phyloP scores from a whole-genome alignment of 30 jellyfish, hydroid and myxozoan genomes.

The Turritopsis dohrnii region DNA sequence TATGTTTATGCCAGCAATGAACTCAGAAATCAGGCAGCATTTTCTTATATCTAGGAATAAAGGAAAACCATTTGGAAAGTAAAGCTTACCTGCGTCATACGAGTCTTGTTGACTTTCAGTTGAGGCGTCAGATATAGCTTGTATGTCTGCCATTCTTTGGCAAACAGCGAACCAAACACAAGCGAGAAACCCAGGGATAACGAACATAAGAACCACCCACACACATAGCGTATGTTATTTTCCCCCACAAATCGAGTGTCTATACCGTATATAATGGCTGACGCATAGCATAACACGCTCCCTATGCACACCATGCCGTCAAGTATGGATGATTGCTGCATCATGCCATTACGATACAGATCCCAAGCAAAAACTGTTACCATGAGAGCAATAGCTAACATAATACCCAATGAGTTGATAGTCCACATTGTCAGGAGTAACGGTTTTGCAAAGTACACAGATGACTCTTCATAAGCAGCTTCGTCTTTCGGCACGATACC shows the following conservation, averaged over 20 bases:
- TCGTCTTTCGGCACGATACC: slow-evolving; percentile 27
- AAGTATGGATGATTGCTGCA: slow-evolving; percentile 54
- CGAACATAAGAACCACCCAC: slow-evolving; percentile 49
- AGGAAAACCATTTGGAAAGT: too few relatives aligned
- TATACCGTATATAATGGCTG: slow-evolving; percentile 70
- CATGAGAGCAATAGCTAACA: slow-evolving; percentile 8
- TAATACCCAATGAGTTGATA: slow-evolving; percentile 20
- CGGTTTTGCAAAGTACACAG: slow-evolving; percentile 4
- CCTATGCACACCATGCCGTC: slow-evolving; percentile 68
- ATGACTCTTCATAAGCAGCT: not conserved
- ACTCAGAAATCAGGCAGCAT: too few relatives aligned
- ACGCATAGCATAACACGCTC: slow-evolving; percentile 57
- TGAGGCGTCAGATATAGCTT: slow-evolving; percentile 51
- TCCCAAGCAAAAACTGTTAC: not conserved
- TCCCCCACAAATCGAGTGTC: slow-evolving; percentile 57
- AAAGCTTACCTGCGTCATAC: slow-evolving; percentile 9
- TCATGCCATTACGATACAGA: not conserved
- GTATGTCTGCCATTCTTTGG: slow-evolving; percentile 83
- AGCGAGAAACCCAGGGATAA: slow-evolving; percentile 75
- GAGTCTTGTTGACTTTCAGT: not conserved
- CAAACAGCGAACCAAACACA: slow-evolving; percentile 78
- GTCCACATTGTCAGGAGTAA: slow-evolving; percentile 33
- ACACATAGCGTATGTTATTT: slow-evolving; percentile 40
- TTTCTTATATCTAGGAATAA: too few relatives aligned
- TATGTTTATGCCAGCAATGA: too few relatives aligned